Base-by-base conservation (phyloP, 2,113 vertebrate species). In the Arenaria interpres region DNA sequence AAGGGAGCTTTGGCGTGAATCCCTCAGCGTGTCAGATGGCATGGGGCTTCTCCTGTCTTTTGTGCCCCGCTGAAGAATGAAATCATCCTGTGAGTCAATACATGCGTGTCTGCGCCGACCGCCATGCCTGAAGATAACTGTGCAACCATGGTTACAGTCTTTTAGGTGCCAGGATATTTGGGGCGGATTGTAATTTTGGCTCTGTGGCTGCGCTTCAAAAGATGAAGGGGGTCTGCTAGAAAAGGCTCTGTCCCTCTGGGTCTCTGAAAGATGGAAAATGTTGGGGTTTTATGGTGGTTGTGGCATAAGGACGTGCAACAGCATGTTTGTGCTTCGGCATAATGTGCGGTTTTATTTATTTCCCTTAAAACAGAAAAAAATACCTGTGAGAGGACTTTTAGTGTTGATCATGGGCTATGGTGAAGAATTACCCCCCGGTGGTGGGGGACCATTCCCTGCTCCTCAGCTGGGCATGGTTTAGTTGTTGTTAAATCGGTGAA, bases 51-150 rank as follows among this genome's bases (percentile, higher is more conserved):
- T 82, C 9, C 2, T 60, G 54, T 27, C 95, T 85, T 68, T 73
- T 27, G 81, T 33, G 7, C 32, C 72, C 6, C 0, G 20, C 54
- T 45, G 79, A 68, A 41, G 91, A 72, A 94, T 85, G 59, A 93
- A 95, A 77, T 95, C 96, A 96, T 90, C 90, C 71, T 94, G 43
- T 92, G 94, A 96, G 82, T 96, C 88, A 79, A 77, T 72, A 56
- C 78, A 41, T 28, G 94, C 9, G 32, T 62, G 89, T 62, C 91
- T 95, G 74, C 24, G 39, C 2, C 5, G 79, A 62, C 72, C n/a
- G 25, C 71, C 46, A 7, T 53, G 83, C 82, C 90, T 78, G 91
- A 53, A 62, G 79, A 64, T 32, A 6, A 53, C 89, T 73, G 68
- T 82, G 92, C 94, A 96, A 39, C 92, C 95, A 96, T 95, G 92